phyloP scores from a whole-genome alignment of 2,113 vertebrate genomes.

The Albula glossodonta region DNA sequence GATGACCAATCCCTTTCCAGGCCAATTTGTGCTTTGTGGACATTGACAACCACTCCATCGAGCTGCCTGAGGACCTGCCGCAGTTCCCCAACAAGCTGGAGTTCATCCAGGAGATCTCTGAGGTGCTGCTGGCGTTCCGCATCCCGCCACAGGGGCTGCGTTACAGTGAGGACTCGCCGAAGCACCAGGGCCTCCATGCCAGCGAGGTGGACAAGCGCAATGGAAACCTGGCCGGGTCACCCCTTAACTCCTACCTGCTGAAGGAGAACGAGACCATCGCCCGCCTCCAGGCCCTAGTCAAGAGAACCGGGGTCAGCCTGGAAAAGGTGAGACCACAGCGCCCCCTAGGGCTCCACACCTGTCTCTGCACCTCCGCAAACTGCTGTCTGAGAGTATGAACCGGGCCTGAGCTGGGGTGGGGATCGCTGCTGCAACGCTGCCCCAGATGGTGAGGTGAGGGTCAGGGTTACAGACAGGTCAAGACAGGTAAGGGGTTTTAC shows the following conservation, averaged over 20 bases:
- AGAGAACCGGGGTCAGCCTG: slow-evolving; percentile 92
- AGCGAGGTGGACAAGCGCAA: slow-evolving; percentile 92
- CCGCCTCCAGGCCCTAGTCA: slow-evolving; percentile 92
- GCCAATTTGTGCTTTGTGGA: slow-evolving; percentile 98
- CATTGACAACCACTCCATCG: slow-evolving; percentile 97
- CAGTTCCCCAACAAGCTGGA: slow-evolving; percentile 98
- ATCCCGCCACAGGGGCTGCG: slow-evolving; percentile 82
- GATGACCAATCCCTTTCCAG: slow-evolving; percentile 56
- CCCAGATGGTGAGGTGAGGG: no score
- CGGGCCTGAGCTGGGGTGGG: no score
- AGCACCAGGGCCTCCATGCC: slow-evolving; percentile 78
- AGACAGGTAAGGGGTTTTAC: no score
- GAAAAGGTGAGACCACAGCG: slow-evolving; percentile 80
- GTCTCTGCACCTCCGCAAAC: neutral
- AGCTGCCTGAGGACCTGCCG: slow-evolving; percentile 94
- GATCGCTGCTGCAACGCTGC: no score
- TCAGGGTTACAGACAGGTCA: no score
- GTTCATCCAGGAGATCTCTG: slow-evolving; percentile 96
- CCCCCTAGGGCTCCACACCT: neutral
- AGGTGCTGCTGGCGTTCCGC: slow-evolving; percentile 89
- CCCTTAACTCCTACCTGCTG: slow-evolving; percentile 88
- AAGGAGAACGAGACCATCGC: slow-evolving; percentile 96
- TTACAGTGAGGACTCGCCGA: slow-evolving; percentile 82
- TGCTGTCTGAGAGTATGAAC: no score
- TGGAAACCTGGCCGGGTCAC: slow-evolving; percentile 86